A percentile compares a stretch with the other conserved stretches of the same genome.
Conservation (phyloP, 2,113 vertebrate species). For the Gallinago paraguaiae region DNA sequence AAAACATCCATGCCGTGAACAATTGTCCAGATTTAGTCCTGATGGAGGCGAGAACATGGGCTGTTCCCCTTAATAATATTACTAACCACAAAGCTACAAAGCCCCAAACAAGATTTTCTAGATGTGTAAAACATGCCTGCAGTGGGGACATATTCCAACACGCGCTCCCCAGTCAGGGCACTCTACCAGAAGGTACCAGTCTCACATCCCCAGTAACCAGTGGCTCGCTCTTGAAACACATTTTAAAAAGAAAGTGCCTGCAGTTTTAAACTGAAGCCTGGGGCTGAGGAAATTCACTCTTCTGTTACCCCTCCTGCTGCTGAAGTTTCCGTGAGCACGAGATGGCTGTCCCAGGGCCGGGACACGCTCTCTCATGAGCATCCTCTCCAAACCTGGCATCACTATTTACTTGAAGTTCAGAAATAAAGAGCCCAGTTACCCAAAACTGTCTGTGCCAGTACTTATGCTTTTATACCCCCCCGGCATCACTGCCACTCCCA, state of each 20-base stretch:
- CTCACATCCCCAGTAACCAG: not conserved
- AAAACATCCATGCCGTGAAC: not conserved
- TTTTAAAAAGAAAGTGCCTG: not conserved
- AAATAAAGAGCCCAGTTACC: not conserved
- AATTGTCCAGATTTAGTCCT: not conserved
- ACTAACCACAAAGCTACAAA: not conserved
- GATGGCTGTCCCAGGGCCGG: not conserved
- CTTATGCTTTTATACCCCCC: not conserved
- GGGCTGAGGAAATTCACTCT: not conserved
- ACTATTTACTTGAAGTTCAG: accelerated
- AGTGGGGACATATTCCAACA: no score
- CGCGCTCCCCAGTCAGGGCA: accelerated
- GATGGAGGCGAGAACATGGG: not conserved
- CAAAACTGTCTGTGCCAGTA: no score
- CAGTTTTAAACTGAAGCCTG: not conserved
- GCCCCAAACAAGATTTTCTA: not conserved
- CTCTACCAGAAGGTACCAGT: not conserved
- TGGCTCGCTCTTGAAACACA: not conserved
- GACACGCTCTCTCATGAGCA: not conserved
- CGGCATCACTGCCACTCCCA: not conserved
- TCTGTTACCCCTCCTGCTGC: not conserved
- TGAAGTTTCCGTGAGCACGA: not conserved
- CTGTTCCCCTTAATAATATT: not conserved
- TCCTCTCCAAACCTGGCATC: not conserved
- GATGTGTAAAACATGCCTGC: not conserved